Base-by-base conservation (phyloP, 2,113 vertebrate genomes). In the Pelecanus crispus region DNA sequence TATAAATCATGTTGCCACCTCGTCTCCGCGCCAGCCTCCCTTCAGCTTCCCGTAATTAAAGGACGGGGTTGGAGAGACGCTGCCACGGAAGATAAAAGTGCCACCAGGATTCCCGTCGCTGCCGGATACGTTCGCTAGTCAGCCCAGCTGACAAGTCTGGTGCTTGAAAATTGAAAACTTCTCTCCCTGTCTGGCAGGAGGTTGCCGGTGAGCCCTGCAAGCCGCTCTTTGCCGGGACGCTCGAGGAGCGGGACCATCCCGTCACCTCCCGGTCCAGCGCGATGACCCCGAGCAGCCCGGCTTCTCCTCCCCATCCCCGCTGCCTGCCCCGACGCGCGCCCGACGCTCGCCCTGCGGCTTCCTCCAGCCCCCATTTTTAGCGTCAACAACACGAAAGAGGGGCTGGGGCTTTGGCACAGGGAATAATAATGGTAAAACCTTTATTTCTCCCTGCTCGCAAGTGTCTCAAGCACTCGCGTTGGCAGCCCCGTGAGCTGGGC, bases 401-500 rank as follows among this genome's bases (percentile, higher is more conserved):
- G 24, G 56, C 49, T 4, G 25, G 44, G 32, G 71, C 50, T 78
- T 70, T 40, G 38, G 19, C 1, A 2, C 3, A 3, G 11, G 20
- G 12, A 10, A 70, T 78, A 90, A 42, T 0, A 20, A 66, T 0
- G 5, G 13, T 1, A 36, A 82, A 80, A 7, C 10, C 19, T 58
- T 71, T 8, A 10, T 53, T 81, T 20, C 8, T 66, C 18, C 20
- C 34, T 2, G 0, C 55, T 65, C 10, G 11, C 28, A 9, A 56
- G 21, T 2, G 11, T 14, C 45, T 56, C 17, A 0, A 45, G 36
- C 6, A 0, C 17, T 34, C 56, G 34, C 3, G 1, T 0, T 16
- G 56, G 74, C 66, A 87, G 53, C 49, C 50, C 20, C 4, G 1
- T 1, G 84, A 65, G 78, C 75, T 16, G 65, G 29, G 15, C 19